Base-by-base conservation (phyloP, 2,888 invertebrate genomes). In the Molorchus minor region DNA sequence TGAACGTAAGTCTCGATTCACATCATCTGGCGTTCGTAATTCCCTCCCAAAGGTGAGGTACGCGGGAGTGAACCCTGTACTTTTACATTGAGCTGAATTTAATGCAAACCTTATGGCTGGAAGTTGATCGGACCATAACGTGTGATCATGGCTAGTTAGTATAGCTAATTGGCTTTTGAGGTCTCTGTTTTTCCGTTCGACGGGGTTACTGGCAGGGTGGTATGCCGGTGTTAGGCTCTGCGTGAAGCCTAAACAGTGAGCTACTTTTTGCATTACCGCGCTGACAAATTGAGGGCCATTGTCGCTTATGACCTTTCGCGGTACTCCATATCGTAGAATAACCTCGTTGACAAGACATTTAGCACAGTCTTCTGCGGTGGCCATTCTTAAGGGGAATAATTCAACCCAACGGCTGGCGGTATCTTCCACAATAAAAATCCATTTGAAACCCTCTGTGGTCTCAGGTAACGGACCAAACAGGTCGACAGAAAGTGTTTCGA, bases 221-320 rank as follows among this genome's bases (percentile, higher is more conserved):
- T 71, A 71, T 3, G 65, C 44, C 1, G 69, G 70, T 0, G 62
- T 71, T 1, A 71, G 61, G 0, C 15, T 15, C 36, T 78, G 75
- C 7, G 61, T 57, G 1, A 77, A 72, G 0, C 57, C 58, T 41
- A 41, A 5, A n/a, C 41, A 41, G 1, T 2, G 4, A 8, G 20
- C 41, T 2, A 41, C 20, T 5, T 41, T 20, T 41, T 41, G 4
- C 41, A 41, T 41, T 0, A 19, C 33, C 1, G 40, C 67, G 15
- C 69, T 64, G 2, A 75, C 60, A 47, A 77, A 77, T 63, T 71
- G 76, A 35, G 68, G 17, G 5, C 72, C 78, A 46, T 79, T 79
- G 53, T 79, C 77, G 19, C 71, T 72, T 1, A 72, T 71, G 1
- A 80, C 51, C 36, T 70, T 36, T 2, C 76, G 19, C 0, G 78